These are phyloP conservation scores for Gorsachius goisagi DNA, from an alignment of 2,113 vertebrate species.

Conservation along the genomic window DNA sequence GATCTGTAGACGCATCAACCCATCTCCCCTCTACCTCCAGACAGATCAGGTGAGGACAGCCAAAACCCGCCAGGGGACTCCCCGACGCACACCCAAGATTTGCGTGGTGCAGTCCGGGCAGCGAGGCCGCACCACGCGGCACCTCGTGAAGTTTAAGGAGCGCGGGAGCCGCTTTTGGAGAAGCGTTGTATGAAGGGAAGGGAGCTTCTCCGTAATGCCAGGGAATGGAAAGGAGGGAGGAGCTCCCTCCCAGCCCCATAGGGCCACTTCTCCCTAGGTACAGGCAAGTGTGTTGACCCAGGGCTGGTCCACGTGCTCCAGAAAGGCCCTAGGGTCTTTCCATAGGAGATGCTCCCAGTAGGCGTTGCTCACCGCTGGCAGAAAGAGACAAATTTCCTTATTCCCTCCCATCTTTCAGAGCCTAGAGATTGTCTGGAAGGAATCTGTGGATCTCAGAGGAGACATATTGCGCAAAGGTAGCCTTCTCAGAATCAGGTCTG, in stretches of 20 bases:
- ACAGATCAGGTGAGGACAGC: not conserved
- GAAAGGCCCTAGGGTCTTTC: not conserved
- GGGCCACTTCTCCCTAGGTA: fast-evolving
- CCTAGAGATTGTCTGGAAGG: not conserved
- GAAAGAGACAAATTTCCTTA: no score
- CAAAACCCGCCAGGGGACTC: fast-evolving
- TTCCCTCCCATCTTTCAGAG: not conserved
- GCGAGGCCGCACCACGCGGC: fast-evolving
- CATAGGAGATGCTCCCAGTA: fast-evolving
- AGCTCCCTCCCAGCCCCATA: not conserved
- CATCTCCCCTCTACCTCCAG: not conserved
- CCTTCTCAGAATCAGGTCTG: not conserved
- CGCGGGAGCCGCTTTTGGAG: not conserved
- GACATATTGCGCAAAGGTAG: not conserved
- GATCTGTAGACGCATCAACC: fast-evolving
- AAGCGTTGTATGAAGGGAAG: not conserved
- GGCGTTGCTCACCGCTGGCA: fast-evolving
- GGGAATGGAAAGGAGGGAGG: not conserved
- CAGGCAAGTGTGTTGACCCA: fast-evolving
- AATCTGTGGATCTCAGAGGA: not conserved
- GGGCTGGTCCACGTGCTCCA: not conserved
- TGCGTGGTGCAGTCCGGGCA: fast-evolving
- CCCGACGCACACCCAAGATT: fast-evolving
- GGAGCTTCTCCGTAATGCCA: not conserved
- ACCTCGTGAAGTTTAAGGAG: no score